phyloP scores from a whole-genome alignment of 2,797 vertebrate genomes.

The Acanthopagrus latus region DNA sequence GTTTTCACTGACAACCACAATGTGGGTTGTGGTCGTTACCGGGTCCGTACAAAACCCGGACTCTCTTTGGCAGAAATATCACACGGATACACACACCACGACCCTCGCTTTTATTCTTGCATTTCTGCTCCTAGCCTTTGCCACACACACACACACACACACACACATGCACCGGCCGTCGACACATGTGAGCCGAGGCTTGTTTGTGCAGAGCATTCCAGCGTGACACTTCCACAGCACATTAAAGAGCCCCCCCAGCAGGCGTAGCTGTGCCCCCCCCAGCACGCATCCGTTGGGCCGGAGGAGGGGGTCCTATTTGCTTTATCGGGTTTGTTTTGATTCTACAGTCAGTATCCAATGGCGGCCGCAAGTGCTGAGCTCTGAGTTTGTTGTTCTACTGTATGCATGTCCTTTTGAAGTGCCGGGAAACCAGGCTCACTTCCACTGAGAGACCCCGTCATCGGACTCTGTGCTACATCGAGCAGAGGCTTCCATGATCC shows the following conservation, averaged over 20 bases:
- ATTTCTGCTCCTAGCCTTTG: constrained; percentile 22
- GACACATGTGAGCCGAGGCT: constrained; percentile 67
- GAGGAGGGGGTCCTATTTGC: constrained; percentile 74
- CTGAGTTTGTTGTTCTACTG: constrained; percentile 78
- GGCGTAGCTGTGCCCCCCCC: constrained; percentile 70
- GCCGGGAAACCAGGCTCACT: constrained; percentile 39
- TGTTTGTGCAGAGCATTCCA: constrained; percentile 82
- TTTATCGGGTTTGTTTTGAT: constrained; percentile 81
- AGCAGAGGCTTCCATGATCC: constrained; percentile 1
- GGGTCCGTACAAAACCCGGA: constrained; percentile 58
- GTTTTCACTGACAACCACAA: constrained; percentile 67
- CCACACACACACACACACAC: constrained; percentile 26
- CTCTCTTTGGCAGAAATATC: constrained; percentile 55
- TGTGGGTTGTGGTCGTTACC: constrained; percentile 60
- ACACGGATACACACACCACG: constrained; percentile 44
- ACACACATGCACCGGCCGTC: constrained; percentile 31
- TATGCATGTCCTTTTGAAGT: constrained; percentile 75
- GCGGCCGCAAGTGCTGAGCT: constrained; percentile 57
- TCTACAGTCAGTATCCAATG: constrained; percentile 74
- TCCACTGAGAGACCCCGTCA: constrained; percentile 38
- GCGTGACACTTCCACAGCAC: constrained; percentile 69
- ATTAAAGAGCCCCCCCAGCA: constrained; percentile 76
- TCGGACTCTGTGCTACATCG: constrained; percentile 32
- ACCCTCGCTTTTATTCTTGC: constrained; percentile 18
- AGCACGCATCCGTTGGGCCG: constrained; percentile 70